Evolutionary conservation across 2,888 invertebrate genomes (phyloP), one percentile per base, ranked within the genome.

Genomic region (Clitarchus hookeri): DNA sequence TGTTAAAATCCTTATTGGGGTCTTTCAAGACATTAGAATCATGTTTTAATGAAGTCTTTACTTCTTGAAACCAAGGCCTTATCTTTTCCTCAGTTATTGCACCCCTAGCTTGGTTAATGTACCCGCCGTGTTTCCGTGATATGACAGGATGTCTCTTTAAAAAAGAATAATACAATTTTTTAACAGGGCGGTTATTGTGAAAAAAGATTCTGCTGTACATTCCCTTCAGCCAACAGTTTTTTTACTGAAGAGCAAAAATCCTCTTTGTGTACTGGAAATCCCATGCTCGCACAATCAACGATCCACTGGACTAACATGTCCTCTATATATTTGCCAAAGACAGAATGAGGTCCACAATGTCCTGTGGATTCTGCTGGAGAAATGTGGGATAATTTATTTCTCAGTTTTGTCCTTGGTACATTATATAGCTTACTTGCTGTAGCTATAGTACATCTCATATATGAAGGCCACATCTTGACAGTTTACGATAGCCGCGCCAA

Each of bases 21-120:
- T 48, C 48, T 9, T 6, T 48, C 48, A 48, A 48, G 48, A 48
- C 48, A 48, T 48, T 48, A 48, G 12, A 6, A 48, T 48, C 48
- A 48, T 48, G 8, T 48, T 48, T 48, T 48, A 48, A 48, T n/a
- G n/a, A 48, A 9, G 48, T 48, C 48, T 85, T 85, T 79, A 79
- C 25, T 78, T 80, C 86, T 36, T 85, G 23, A 44, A 25, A 36
- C 83, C 83, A 44, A 83, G 83, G n/a, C 83, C 83, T 83, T 48
- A 48, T 48, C 6, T 48, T 48, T 48, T 6, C 48, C 48, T 48
- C 48, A 48, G 6, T 48, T 9, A 48, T 12, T 48, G 48, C 48
- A 48, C 12, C 48, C 48, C 48, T 48, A 48, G 48, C 12, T 48
- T 12, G 6, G 48, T 48, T 48, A 48, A 48, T 12, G 12, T 48